phyloP scores from a whole-genome alignment of 1,140 invertebrate genomes.

The Centruroides sculpturatus region DNA sequence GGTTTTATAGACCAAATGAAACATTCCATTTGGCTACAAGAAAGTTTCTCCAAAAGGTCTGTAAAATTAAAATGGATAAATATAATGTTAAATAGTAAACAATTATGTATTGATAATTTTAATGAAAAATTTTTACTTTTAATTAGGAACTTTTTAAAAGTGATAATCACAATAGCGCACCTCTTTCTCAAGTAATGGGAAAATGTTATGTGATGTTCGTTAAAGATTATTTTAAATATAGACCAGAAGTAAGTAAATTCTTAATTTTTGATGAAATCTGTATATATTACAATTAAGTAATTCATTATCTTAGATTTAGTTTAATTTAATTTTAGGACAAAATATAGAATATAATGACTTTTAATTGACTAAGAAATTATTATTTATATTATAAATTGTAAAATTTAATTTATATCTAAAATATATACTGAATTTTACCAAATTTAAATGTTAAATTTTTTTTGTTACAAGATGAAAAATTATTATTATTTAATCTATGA shows the following conservation, averaged over 20 bases:
- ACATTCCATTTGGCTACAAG: conserved; percentile 89
- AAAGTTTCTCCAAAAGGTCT: conserved; percentile 73
- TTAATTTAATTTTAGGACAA: no score
- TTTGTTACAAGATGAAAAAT: no score
- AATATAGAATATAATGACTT: no score
- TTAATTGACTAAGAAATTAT: no score
- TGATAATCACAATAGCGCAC: conserved; percentile 64
- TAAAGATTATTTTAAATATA: conserved; percentile 84
- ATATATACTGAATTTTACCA: no score
- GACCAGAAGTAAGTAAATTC: conserved; percentile 44
- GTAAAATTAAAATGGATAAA: not conserved
- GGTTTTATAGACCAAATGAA: conserved; percentile 74
- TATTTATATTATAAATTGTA: no score
- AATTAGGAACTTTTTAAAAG: conserved; percentile 85
- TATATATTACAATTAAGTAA: no score
- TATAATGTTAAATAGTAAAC: no score
- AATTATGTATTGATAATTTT: not conserved
- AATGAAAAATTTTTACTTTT: not conserved
- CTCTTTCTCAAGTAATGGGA: conserved; percentile 74
- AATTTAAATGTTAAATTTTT: no score
- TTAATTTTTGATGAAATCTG: not conserved
- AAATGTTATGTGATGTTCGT: conserved; percentile 87
- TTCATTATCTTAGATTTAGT: no score
- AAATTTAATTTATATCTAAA: no score
- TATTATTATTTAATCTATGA: no score